These are phyloP conservation scores for Leptinotarsa defecta DNA, from an alignment of 1,140 invertebrate genomes.

Conservation along the genomic window DNA sequence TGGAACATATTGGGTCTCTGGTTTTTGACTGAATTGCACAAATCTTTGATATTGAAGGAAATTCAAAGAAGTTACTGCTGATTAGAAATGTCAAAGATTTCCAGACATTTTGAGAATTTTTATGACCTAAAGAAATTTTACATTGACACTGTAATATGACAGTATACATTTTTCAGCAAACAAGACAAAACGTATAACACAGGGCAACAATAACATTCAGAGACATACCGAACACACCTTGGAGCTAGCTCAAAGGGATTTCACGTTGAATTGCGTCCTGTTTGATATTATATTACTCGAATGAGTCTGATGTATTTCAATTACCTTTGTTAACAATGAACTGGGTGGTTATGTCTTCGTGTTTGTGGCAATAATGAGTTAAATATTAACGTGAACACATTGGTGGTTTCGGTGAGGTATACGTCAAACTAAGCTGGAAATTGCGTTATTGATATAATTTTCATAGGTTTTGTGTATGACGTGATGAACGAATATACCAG, in stretches of 20 bases:
- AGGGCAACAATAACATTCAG: not conserved
- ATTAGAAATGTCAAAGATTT: too few relatives aligned
- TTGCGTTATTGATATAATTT: not conserved
- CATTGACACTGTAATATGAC: too few relatives aligned
- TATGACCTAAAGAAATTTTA: too few relatives aligned
- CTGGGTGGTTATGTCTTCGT: slow-evolving; percentile 14
- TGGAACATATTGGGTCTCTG: too few relatives aligned
- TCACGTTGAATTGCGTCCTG: not conserved
- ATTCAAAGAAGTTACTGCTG: too few relatives aligned
- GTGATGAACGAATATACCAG: too few relatives aligned
- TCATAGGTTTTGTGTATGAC: not conserved
- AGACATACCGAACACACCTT: not conserved
- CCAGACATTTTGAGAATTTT: too few relatives aligned
- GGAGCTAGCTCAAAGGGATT: slow-evolving; percentile 5
- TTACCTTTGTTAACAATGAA: slow-evolving; percentile 18
- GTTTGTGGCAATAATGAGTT: not conserved
- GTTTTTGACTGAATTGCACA: too few relatives aligned
- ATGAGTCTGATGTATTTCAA: slow-evolving; percentile 20
- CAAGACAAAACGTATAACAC: too few relatives aligned
- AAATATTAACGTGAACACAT: not conserved
- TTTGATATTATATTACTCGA: slow-evolving; percentile 1
- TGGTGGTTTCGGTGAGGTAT: not conserved
- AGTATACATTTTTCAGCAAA: too few relatives aligned
- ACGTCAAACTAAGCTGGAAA: not conserved
- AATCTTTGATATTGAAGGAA: too few relatives aligned